Evolutionary conservation across 2,888 invertebrate species (phyloP), one percentile per base, ranked within the genome.

Genomic region (Synergus japonicus): DNA sequence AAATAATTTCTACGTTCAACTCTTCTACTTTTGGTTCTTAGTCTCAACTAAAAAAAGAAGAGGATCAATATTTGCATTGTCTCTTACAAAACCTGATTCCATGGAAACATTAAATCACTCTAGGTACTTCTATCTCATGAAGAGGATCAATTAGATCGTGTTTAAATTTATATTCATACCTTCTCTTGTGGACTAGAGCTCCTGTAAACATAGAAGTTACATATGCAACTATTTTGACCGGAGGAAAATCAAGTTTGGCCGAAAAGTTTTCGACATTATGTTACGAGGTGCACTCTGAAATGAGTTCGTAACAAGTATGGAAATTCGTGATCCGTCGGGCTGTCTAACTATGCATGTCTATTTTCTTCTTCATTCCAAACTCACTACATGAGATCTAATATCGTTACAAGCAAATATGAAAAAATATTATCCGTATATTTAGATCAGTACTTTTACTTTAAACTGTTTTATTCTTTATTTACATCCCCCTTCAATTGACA

Each of bases 401-500:
- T 13, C 22, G 13, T 63, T 63, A 63, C 22, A 8, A 29, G 13
- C 29, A 29, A 12, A 63, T 22, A 63, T 63, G 29, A 29, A 10
- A 12, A 29, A 58, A 58, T 18, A 9, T 8, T 1, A n/a, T 54
- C n/a, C 5, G n/a, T 15, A 49, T 4, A 15, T 7, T 37, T 37
- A 37, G 37, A 4, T 37, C 37, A 37, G 37, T 37, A 37, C 37
- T 7, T 37, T 66, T 18, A 9, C 1, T 29, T 13, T n/a, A 54
- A 29, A 54, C 37, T 73, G 49, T 54, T 54, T 15, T 18, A 10
- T n/a, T 73, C 12, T 54, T 37, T 54, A 10, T 73, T 37, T 54
- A 58, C 15, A 69, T 54, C 10, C n/a, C 12, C 10, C 54, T 73
- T 41, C 73, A 73, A 54, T 73, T 37, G 41, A 54, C 29, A 73